Base-by-base conservation (phyloP, 2,113 vertebrate genomes). In the Pholis gunnellus region DNA sequence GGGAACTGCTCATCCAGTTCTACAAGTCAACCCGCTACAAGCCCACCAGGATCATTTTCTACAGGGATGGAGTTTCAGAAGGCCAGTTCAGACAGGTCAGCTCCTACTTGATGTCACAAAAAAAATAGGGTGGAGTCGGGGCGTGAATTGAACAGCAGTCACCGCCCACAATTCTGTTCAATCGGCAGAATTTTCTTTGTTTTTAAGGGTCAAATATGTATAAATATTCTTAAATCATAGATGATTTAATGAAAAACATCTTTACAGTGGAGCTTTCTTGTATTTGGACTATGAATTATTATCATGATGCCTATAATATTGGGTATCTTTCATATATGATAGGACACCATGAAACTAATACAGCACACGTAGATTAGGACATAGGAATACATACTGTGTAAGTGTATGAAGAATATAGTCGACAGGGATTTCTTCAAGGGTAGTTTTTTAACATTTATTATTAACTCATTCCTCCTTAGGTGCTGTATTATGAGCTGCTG, bases 1-100 rank as follows among this genome's bases (percentile, higher is more conserved):
- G 98, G 50, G 98, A 99, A 90, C 94, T 99, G 69, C 97, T 99
- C 81, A 99, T 99, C 90, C 98, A 99, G 87, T 99, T 99, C 95
- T 99, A 99, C 96, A 99, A 99, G 88, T 99, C 98, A 9, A 99
- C 98, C 2, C 97, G 98, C 57, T 99, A 99, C 95, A 99, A 99
- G 88, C 98, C 98, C 91, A 99, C 98, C 3, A 93, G 98, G 2
- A 99, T 99, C 92, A 99, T 99, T 95, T 99, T 99, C 95, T 99
- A 99, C 93, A 91, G 95, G 87, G 95, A 96, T 57, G 95, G 95
- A 5, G 98, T 99, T 84, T 99, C 98, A 75, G 98, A 99, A 90
- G 98, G 98, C 82, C 98, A 99, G 87, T 99, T 99, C 93, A 96
- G 98, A 95, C 98, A 99, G 98, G 98, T 99, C 65, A 67, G 92